Percentiles rank a stretch among this genome's conserved stretches.
phyloP scores from a whole-genome alignment of 2,888 invertebrate species.

The Oscheius onirici region DNA sequence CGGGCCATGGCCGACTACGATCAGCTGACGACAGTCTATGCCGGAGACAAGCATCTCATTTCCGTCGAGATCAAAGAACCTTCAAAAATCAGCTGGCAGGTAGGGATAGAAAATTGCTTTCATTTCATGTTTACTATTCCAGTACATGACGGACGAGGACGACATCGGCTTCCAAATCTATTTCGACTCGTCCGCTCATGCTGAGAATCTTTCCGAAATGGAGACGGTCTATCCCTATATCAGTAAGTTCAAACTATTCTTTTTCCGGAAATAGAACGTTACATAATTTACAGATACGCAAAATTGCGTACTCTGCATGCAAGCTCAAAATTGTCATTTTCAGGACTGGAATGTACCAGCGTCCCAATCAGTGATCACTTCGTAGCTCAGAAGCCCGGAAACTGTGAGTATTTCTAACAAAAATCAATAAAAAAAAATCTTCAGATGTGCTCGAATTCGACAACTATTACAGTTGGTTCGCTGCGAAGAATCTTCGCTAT shows the following conservation, averaged over 20 bases:
- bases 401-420: conserved; percentile 56
- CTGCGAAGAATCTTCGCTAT: conserved; percentile 71
- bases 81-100: conserved; percentile 50
- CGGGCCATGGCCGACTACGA: conserved; percentile 68
- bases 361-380: conserved; percentile 68
- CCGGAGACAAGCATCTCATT: conserved; percentile 71
- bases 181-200: conserved; percentile 51
- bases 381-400: conserved; percentile 62
- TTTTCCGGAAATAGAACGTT: too few species aligned
- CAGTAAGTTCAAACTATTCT: too few species aligned
- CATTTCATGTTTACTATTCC: conserved; percentile 14
- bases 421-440: conserved; percentile 22
- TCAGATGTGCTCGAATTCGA: conserved; percentile 71
- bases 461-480: conserved; percentile 71
- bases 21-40: conserved; percentile 70
- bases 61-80: conserved; percentile 64
- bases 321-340: too few species aligned
- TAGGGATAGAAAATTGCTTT: conserved; percentile 30
- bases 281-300: too few species aligned
- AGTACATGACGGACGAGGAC: conserved; percentile 70
- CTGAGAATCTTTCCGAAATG: conserved; percentile 68
- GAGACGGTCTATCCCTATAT: conserved; percentile 70
- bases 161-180: conserved; percentile 71
- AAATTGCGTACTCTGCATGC: too few species aligned
- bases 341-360: conserved; percentile 65